Evolutionary conservation across 2,888 invertebrate genomes (phyloP), one percentile per base, ranked within the genome.

Genomic region (Byasa hedistus): DNA sequence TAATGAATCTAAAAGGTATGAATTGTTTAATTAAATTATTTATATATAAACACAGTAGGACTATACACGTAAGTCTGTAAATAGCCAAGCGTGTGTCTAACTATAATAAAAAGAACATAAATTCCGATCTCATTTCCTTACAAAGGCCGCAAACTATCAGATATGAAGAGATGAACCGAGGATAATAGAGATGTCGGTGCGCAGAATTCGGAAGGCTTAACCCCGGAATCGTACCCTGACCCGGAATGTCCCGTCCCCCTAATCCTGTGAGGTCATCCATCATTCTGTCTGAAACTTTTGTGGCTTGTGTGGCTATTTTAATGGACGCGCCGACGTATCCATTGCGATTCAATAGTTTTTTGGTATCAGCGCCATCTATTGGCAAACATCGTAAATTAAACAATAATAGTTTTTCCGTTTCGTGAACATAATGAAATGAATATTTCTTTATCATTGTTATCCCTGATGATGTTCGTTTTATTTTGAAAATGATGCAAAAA

Each of bases 211-310:
- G 69, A 68, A 71, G 72, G 77, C 73, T 75, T 74, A 75, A 71
- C 74, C 73, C 69, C 68, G 69, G 75, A 76, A 73, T 76, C 77
- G 76, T 78, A 78, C 75, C 71, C 63, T 72, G 75, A 76, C 76
- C 76, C 75, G 69, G 59, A 36, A 56, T 44, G 70, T 66, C 66
- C 59, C 64, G 62, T 57, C 56, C 61, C 67, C 69, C 67, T 76
- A 76, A 76, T 75, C 76, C 73, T 52, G 52, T 27, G 62, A 58
- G 12, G 62, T 71, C 75, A 72, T 77, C 73, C 72, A 75, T 77
- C 76, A 77, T 72, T 23, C 62, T 68, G 72, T 72, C 71, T 61
- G 59, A 63, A 39, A 57, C 66, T 66, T 72, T 73, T 32, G 32
- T 32, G 32, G 32, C 32, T 73, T 71, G 66, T 57, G 70, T 60